A percentile compares a stretch with the other conserved stretches of the same genome.
Evolutionary conservation across 23 tunicate genomes (phyloP).

Genomic region (Oikopleura dioica): DNA sequence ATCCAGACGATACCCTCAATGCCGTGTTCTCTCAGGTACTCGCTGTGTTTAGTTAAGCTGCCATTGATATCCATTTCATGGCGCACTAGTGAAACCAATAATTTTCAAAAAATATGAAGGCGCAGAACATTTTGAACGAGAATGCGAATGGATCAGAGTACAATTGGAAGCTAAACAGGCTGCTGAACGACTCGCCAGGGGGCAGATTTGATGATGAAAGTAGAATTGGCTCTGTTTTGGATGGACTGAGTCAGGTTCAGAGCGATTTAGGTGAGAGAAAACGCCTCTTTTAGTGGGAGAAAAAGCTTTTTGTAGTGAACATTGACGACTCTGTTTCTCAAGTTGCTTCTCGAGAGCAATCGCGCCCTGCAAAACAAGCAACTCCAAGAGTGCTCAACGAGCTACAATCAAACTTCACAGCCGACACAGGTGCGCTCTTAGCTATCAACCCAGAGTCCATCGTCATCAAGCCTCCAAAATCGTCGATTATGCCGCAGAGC

Average conservation of each 20-base stretch:
- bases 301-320: not conserved
- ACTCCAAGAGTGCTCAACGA: no score
- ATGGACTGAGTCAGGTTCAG: no score
- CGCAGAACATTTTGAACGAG: not conserved
- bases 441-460: not conserved
- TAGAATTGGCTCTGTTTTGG: no score
- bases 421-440: not conserved
- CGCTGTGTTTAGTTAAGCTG: no score
- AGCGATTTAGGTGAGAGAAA: no score
- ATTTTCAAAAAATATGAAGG: not conserved
- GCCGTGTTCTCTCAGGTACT: no score
- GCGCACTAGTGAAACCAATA: not conserved
- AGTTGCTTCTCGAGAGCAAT: no score
- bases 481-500: no score
- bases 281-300: no score
- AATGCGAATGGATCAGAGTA: not conserved
- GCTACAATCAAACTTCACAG: not conserved
- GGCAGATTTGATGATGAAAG: no score
- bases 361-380: no score
- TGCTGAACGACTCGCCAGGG: not conserved
- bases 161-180: not conserved
- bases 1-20: no score
- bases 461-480: not conserved
- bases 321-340: not conserved
- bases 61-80: not conserved